A percentile compares a stretch with the other conserved stretches of the same genome.
phyloP scores from a whole-genome alignment of 2,888 invertebrate genomes.

The Trachelus stipa region DNA sequence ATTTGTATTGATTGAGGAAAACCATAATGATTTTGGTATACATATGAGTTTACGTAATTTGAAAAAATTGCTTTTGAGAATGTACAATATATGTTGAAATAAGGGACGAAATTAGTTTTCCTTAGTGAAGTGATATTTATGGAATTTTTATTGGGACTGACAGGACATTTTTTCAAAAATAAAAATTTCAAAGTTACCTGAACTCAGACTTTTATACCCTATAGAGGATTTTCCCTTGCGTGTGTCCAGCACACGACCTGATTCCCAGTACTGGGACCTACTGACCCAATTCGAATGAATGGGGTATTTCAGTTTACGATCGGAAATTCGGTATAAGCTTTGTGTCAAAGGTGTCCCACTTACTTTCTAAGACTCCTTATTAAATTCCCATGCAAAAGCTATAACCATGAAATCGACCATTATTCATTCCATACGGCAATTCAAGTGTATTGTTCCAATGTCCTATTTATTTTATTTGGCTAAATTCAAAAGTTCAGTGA shows the following conservation, averaged over 20 bases:
- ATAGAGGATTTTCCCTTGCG: slow-evolving; percentile 38
- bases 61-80: not conserved
- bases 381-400: not conserved
- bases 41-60: not conserved
- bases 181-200: slow-evolving; percentile 27
- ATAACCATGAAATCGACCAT: not conserved
- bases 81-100: not conserved
- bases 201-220: slow-evolving; percentile 30
- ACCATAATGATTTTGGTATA: not conserved
- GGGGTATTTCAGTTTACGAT: slow-evolving; percentile 39
- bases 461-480: not conserved
- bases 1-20: not conserved
- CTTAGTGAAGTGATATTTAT: not conserved
- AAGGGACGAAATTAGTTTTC: not conserved
- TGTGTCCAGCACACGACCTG: slow-evolving; percentile 57
- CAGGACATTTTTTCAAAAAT: not conserved
- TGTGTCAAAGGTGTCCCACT: slow-evolving; percentile 28
- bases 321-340: slow-evolving; percentile 29
- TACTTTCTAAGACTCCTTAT: slow-evolving; percentile 10
- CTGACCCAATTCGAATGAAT: slow-evolving; percentile 49
- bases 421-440: not conserved
- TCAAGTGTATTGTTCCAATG: not conserved
- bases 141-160: not conserved
- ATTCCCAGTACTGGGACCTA: slow-evolving; percentile 43
- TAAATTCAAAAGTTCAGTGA: not conserved